A percentile compares a stretch with the other conserved stretches of the same genome.
Conservation (phyloP, 2,113 vertebrate genomes). For the Thermophis baileyi region DNA sequence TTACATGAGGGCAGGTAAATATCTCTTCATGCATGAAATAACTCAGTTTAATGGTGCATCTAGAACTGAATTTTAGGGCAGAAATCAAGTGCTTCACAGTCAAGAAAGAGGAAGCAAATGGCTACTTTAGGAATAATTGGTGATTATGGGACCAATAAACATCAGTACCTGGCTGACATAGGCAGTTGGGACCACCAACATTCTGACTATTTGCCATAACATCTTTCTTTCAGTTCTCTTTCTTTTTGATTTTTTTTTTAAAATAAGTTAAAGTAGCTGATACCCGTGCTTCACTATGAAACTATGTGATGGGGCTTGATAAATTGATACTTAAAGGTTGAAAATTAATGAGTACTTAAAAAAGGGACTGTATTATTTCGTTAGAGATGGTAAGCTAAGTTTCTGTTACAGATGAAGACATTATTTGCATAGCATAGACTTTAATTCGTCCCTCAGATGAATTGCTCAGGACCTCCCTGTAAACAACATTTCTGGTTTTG, state of each 20-base stretch:
- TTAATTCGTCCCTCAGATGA: too few relatives aligned
- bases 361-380: too few relatives aligned
- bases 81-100: neutral
- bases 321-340: too few relatives aligned
- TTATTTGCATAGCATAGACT: too few relatives aligned
- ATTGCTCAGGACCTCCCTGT: too few relatives aligned
- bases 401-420: too few relatives aligned
- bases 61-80: neutral
- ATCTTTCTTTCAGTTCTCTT: neutral
- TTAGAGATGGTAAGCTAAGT: too few relatives aligned
- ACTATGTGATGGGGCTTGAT: too few relatives aligned
- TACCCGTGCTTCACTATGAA: too few relatives aligned
- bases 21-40: neutral
- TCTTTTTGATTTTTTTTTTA: neutral
- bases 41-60: neutral
- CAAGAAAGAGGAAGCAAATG: neutral
- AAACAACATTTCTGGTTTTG: too few relatives aligned
- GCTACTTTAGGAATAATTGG: neutral
- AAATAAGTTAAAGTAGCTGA: too few relatives aligned
- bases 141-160: neutral
- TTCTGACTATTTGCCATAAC: neutral
- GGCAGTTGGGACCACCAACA: neutral
- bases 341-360: too few relatives aligned
- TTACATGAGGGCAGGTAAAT: neutral
- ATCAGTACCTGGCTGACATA: neutral